These are phyloP conservation scores for Montifringilla adamsi DNA, from an alignment of 2,113 vertebrate genomes.

Conservation along the genomic window DNA sequence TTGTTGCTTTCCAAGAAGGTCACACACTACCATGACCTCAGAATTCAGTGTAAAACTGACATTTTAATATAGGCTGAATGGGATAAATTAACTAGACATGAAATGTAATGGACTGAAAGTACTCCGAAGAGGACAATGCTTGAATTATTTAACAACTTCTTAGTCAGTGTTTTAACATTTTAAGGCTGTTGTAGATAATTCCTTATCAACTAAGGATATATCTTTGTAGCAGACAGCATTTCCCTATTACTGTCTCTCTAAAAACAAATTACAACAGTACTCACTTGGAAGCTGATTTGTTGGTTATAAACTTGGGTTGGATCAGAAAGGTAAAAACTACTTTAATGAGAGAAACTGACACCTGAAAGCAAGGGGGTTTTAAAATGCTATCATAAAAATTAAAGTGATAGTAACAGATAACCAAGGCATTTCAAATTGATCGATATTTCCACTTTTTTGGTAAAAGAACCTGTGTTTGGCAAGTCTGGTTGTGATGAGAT, in stretches of 20 bases:
- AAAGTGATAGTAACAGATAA: not conserved
- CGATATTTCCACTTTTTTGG: not conserved
- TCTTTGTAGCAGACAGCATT: not conserved
- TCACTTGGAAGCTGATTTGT: not conserved
- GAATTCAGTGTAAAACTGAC: slow-evolving; percentile 44
- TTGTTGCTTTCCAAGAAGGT: slow-evolving; percentile 27
- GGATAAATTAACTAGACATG: slow-evolving; percentile 34
- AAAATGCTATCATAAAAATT: not conserved
- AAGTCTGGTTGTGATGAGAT: not conserved
- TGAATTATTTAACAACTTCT: not conserved
- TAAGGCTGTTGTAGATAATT: not conserved
- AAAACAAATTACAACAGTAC: not conserved
- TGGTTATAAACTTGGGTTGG: not conserved
- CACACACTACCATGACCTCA: slow-evolving; percentile 17
- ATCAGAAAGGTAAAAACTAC: not conserved
- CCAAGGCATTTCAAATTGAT: not conserved
- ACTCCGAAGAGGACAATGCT: not conserved
- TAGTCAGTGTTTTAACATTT: not conserved
- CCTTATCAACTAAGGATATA: not conserved
- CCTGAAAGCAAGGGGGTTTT: not conserved
- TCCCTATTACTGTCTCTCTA: not conserved
- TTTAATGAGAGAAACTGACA: not conserved
- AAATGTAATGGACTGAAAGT: slow-evolving; percentile 14
- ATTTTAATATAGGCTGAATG: slow-evolving; percentile 39
- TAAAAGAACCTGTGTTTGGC: not conserved